Evolutionary conservation across 2,888 invertebrate species (phyloP), one percentile per base, ranked within the genome.

Genomic region (Lagria hirta): DNA sequence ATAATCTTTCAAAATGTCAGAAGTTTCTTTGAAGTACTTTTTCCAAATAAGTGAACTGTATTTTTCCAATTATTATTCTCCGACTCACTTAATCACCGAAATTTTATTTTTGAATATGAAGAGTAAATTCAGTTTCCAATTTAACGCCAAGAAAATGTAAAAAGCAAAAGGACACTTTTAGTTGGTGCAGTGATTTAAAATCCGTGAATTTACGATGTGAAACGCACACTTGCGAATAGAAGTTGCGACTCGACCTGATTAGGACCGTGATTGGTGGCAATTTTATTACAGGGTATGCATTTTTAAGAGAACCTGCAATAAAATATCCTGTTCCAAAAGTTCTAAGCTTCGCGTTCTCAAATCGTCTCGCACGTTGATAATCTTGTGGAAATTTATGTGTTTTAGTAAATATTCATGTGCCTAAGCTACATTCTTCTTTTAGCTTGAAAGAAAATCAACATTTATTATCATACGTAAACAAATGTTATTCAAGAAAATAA

Each of bases 351-450:
- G 27, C 42, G 37, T 51, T 43, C 46, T 51, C 38, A 51, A 48
- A 51, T 51, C 44, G 51, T 51, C 48, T 45, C 44, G 41, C 30
- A 16, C n/a, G 15, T 23, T 12, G 24, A 35, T 48, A 51, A 51
- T 48, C 36, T 34, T 14, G 6, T 17, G 17, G 29, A 42, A 46
- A 51, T 51, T 51, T 51, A 51, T 51, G 50, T 38, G 35, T 36
- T 48, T 43, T 42, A 24, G 37, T 44, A 44, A 51, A 51, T 51
- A 51, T 51, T 48, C 51, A 51, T 51, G 51, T 38, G 43, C 29
- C 30, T 10, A 8, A 8, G 14, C 13, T 40, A 24, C 24, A 40
- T 40, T 40, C 21, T 40, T n/a, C n/a, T n/a, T n/a, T n/a, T n/a
- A n/a, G n/a, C n/a, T n/a, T n/a, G n/a, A n/a, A n/a, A n/a, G n/a